phyloP scores from a whole-genome alignment of 1,140 invertebrate genomes.

The Anoplophora glabripennis region DNA sequence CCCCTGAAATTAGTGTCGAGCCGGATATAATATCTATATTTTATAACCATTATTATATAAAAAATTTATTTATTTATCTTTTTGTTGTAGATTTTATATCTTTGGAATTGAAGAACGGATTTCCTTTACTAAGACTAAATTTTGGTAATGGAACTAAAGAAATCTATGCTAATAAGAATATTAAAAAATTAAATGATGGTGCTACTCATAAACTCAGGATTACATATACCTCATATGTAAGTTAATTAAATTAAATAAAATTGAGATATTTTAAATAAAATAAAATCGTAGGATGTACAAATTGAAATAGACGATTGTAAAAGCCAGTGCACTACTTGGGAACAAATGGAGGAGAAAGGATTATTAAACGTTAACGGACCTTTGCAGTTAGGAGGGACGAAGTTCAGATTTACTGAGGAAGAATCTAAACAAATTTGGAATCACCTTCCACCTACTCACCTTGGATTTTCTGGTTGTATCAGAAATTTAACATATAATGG shows the following conservation, averaged over 20 bases:
- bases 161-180: constrained; percentile 51
- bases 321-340: constrained; percentile 68
- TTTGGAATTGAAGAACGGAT: constrained; percentile 81
- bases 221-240: constrained; percentile 20
- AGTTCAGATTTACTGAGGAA: constrained; percentile 55
- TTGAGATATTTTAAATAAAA: not conserved
- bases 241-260: not conserved
- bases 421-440: constrained; percentile 54
- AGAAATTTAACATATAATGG: constrained; percentile 80
- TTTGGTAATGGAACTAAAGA: constrained; percentile 78
- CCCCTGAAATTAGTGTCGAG: not conserved
- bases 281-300: constrained; percentile 57
- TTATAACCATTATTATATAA: not conserved
- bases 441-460: constrained; percentile 63
- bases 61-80: constrained; percentile 18
- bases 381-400: constrained; percentile 80
- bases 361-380: constrained; percentile 87
- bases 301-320: constrained; percentile 75
- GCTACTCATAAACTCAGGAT: constrained; percentile 72
- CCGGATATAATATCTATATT: not conserved
- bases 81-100: constrained; percentile 81
- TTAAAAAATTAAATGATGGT: constrained; percentile 73
- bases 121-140: constrained; percentile 80
- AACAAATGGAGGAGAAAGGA: constrained; percentile 64
- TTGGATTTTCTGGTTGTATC: constrained; percentile 80